Percentiles rank a stretch among this genome's conserved stretches.
Conservation (phyloP, 2,113 vertebrate genomes). For the Sphyrna mokarran region DNA sequence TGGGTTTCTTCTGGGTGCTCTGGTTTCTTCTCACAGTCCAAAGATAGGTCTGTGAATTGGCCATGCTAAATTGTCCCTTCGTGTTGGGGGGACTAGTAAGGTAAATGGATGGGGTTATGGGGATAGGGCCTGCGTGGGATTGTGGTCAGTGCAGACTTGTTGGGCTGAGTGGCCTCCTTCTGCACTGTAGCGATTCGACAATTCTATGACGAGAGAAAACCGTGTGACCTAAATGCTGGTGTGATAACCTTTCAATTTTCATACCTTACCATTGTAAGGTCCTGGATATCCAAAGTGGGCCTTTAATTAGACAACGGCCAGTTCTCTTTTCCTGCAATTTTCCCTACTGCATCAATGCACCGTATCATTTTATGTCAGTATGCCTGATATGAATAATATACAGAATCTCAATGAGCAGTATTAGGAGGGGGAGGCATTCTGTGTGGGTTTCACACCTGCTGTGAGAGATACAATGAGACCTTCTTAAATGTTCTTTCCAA, state of each 20-base stretch:
- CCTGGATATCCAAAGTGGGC: background rate
- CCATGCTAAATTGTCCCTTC: no score
- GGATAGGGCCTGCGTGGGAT: no score
- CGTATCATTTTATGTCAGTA: background rate
- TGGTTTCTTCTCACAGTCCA: no score
- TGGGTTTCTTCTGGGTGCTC: no score
- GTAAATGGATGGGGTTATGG: no score
- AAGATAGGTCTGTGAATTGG: no score
- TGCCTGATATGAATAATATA: background rate
- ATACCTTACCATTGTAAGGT: background rate
- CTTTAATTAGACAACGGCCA: background rate
- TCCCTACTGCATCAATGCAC: background rate
- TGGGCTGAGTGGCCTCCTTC: no score
- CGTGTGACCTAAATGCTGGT: no score
- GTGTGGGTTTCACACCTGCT: background rate
- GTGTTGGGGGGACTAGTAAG: no score
- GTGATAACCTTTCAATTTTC: background rate
- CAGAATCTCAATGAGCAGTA: background rate
- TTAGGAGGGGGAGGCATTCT: background rate
- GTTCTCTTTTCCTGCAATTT: background rate
- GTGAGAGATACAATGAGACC: background rate
- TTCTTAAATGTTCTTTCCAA: background rate
- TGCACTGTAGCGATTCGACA: no score
- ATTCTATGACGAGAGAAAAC: no score
- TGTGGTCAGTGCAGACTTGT: no score